Evolutionary conservation across 2,797 vertebrate species (phyloP), one percentile per base, ranked within the genome.

Genomic region (Garrulus glandarius): DNA sequence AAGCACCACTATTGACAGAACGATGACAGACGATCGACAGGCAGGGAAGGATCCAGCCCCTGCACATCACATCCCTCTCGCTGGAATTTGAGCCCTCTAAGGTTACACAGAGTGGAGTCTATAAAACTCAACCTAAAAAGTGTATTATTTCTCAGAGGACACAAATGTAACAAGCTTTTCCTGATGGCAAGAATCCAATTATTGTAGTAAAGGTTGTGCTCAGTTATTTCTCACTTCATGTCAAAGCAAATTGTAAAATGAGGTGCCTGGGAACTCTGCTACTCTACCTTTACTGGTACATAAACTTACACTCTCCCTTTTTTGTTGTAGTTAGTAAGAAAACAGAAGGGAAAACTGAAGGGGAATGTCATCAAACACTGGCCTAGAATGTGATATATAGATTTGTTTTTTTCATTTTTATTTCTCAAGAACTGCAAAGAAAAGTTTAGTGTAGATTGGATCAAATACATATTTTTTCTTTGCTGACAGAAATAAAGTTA

Each of bases 111-210:
- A 97, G 96, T 77, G 87, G 87, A 94, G 94, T 96, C 95, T 94
- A 95, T 95, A 95, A 97, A 96, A 86, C 91, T 85, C 87, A 94
- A 55, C 53, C 82, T 94, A 89, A 96, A 95, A 95, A 56, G 63
- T 34, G 32, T 72, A 75, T 96, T 96, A 95, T 97, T 97, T 97
- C 96, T 97, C 92, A 89, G 92, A 93, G 94, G 94, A 96, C 91
- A 95, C 92, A 93, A 69, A 87, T 67, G 93, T 92, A 91, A 93
- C 89, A 94, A 96, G 92, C 74, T 93, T 84, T 68, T 94, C 92
- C 88, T 96, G 96, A 97, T 90, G 96, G 96, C 88, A 96, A 96
- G 96, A 97, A 96, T 96, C 96, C 96, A 97, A 95, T 96, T 97
- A 96, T 50, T 90, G 91, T 10, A 52, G 97, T 87, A 93, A 96